Evolutionary conservation across 2,888 invertebrate species (phyloP).

Genomic region (Galeruca laticollis): DNA sequence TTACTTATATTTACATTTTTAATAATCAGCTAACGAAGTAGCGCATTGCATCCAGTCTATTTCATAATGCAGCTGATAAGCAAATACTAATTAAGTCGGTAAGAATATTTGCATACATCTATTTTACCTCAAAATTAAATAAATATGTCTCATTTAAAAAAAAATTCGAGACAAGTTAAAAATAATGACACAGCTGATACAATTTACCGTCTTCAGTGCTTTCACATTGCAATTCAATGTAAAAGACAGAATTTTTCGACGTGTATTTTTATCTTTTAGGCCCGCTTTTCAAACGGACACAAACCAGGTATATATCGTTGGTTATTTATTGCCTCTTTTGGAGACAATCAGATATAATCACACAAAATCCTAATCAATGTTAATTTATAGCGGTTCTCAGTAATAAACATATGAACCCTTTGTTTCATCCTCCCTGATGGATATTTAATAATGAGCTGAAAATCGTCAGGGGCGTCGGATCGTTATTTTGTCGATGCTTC

Average conservation of each 20-base stretch:
- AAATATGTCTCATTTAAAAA: slow-evolving; percentile 42
- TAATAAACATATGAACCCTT: slow-evolving; percentile 68
- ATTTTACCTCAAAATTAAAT: slow-evolving; percentile 31
- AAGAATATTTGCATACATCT: slow-evolving; percentile 12
- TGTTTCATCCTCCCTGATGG: slow-evolving; percentile 60
- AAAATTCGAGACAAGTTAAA: slow-evolving; percentile 39
- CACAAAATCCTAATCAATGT: slow-evolving; percentile 68
- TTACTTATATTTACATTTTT: too few species aligned
- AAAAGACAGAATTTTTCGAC: slow-evolving; percentile 51
- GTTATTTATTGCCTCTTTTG: slow-evolving; percentile 66
- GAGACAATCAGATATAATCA: slow-evolving; percentile 67
- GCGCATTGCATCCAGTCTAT: background rate
- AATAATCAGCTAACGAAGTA: too few species aligned
- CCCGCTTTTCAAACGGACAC: slow-evolving; percentile 48
- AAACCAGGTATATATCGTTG: slow-evolving; percentile 61
- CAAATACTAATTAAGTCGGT: background rate
- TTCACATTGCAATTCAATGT: slow-evolving; percentile 51
- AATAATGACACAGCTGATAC: slow-evolving; percentile 43
- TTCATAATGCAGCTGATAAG: background rate
- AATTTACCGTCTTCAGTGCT: slow-evolving; percentile 54
- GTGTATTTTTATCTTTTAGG: slow-evolving; percentile 47
- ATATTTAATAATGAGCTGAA: slow-evolving; percentile 64
- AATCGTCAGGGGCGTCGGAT: slow-evolving; percentile 42
- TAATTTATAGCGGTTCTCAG: slow-evolving; percentile 66
- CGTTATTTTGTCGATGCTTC: too few species aligned